Conservation (phyloP, 2,797 vertebrate species). For the Spinus pinus region DNA sequence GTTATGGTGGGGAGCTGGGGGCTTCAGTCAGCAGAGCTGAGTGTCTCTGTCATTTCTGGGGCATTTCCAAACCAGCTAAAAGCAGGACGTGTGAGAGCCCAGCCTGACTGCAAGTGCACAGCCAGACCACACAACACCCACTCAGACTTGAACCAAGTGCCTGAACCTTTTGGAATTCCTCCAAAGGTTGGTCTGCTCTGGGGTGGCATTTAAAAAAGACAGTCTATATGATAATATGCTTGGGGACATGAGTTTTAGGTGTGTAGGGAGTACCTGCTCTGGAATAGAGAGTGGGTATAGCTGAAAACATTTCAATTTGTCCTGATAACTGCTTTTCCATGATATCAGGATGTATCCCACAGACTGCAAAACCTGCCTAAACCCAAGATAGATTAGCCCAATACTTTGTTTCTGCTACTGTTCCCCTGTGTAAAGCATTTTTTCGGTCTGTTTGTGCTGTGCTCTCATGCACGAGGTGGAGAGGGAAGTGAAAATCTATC, state of each 20-base stretch:
- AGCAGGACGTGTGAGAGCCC: not conserved
- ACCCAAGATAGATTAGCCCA: not conserved
- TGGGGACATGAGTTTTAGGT: not conserved
- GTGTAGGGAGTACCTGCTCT: not conserved
- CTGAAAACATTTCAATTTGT: not conserved
- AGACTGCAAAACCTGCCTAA: not conserved
- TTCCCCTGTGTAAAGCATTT: not conserved
- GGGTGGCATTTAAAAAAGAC: not conserved
- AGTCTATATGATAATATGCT: not conserved
- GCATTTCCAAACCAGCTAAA: conserved; percentile 1
- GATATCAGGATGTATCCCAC: not conserved
- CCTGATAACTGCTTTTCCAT: not conserved
- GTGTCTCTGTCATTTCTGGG: conserved; percentile 21
- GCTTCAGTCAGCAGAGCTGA: not conserved
- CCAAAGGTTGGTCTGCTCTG: not conserved
- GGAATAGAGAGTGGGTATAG: not conserved
- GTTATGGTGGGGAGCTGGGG: not conserved
- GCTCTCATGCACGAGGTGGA: not conserved
- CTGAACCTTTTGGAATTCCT: not conserved
- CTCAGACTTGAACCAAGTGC: not conserved
- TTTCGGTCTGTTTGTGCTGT: not conserved
- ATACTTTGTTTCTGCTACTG: not conserved
- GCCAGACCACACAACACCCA: not conserved
- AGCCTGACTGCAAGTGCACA: not conserved
- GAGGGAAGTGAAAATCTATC: not conserved